These are phyloP conservation scores for Suricata suricatta DNA, from an alignment of 2,113 vertebrate species.

Conservation along the genomic window DNA sequence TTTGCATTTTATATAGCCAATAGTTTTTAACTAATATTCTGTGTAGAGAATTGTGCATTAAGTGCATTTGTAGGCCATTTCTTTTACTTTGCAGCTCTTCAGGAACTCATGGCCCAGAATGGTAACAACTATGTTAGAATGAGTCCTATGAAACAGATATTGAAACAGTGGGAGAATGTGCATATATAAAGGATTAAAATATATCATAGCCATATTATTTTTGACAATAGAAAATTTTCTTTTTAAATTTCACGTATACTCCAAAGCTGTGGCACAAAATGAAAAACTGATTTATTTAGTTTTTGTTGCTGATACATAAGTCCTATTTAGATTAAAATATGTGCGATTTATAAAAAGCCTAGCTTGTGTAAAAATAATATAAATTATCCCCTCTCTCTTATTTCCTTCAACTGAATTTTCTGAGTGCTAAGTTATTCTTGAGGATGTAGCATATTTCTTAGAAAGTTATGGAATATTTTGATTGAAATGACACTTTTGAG, in stretches of 20 bases:
- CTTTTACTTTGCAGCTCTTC: background rate
- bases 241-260: background rate
- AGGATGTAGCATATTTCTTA: background rate
- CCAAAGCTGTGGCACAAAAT: background rate
- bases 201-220: background rate
- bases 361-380: constrained; percentile 47
- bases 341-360: constrained; percentile 36
- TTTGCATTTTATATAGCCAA: background rate
- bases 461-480: background rate
- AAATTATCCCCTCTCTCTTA: background rate
- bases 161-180: background rate
- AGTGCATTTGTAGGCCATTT: background rate
- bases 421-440: background rate
- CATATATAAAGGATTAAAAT: background rate
- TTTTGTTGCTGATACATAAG: background rate
- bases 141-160: background rate
- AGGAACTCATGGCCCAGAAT: background rate
- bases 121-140: background rate
- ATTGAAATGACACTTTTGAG: background rate
- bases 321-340: background rate
- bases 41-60: background rate
- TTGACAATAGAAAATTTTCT: constrained; percentile 32
- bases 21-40: background rate
- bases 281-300: constrained; percentile 20
- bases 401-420: background rate